A percentile compares a stretch with the other conserved stretches of the same genome.
Evolutionary conservation across 2,113 vertebrate genomes (phyloP).

Genomic region (Romanogobio albipinnatus): DNA sequence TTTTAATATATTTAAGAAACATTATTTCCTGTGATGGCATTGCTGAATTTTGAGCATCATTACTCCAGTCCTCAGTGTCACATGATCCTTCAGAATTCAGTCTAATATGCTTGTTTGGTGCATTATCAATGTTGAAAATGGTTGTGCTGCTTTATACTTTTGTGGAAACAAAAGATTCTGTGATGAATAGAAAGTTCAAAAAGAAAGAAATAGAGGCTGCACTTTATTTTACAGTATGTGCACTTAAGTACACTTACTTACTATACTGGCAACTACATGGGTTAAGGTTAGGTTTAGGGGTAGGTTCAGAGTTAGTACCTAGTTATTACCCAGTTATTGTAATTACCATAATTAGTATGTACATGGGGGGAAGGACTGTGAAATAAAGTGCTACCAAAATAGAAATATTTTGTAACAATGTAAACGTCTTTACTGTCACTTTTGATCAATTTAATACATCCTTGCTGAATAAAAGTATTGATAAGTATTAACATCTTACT

Average conservation of each 20-base stretch:
- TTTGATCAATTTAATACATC: background rate
- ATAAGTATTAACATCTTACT: background rate
- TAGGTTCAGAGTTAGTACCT: too few relatives aligned
- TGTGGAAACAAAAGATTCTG: background rate
- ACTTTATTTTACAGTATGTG: too few relatives aligned
- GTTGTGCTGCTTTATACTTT: background rate
- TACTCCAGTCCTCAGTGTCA: background rate
- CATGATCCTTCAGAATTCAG: background rate
- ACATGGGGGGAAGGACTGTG: too few relatives aligned
- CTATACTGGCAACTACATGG: too few relatives aligned
- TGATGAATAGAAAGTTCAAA: background rate
- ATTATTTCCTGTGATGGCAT: too few relatives aligned
- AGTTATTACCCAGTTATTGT: too few relatives aligned
- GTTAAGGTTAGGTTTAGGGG: too few relatives aligned
- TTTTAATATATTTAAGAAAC: too few relatives aligned
- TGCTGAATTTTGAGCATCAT: too few relatives aligned
- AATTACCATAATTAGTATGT: too few relatives aligned
- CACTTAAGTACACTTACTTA: too few relatives aligned
- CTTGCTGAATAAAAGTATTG: background rate
- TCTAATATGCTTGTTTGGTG: background rate
- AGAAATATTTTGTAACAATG: too few relatives aligned
- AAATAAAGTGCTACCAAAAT: background rate
- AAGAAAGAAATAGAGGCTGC: background rate
- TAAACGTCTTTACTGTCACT: background rate
- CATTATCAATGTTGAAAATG: background rate